These are phyloP conservation scores for Nesoenas mayeri DNA, from an alignment of 2,113 vertebrate genomes.

Conservation along the genomic window DNA sequence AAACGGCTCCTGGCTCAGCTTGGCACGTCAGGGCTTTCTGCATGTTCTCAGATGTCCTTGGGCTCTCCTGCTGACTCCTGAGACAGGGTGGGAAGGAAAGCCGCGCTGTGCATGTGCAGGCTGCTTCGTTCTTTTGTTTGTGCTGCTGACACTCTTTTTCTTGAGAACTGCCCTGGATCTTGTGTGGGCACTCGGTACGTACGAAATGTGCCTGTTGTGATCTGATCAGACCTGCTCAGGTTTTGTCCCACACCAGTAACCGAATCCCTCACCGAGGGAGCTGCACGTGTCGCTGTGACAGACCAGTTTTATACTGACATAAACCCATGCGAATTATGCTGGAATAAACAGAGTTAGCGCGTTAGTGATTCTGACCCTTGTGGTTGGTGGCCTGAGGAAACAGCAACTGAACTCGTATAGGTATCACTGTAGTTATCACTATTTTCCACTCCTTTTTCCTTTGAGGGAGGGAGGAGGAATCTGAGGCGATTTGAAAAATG, in stretches of 20 bases:
- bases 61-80: neutral
- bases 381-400: conserved; percentile 6
- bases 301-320: neutral
- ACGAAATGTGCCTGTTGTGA: neutral
- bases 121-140: neutral
- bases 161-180: neutral
- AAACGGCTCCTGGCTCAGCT: neutral
- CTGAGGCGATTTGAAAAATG: conserved; percentile 57
- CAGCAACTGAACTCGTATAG: neutral
- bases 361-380: neutral
- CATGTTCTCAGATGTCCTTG: neutral
- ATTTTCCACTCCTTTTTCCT: neutral
- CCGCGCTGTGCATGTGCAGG: neutral
- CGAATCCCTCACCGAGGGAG: neutral
- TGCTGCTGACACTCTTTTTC: neutral
- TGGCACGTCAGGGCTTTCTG: neutral
- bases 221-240: neutral
- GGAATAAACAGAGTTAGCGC: neutral
- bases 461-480: neutral
- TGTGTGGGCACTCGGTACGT: neutral
- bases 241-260: neutral
- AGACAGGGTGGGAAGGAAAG: neutral
- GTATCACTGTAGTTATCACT: neutral
- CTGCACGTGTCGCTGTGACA: neutral
- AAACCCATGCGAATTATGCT: neutral